Conservation (phyloP, 2,888 invertebrate genomes). For the Brachypterus glaber region DNA sequence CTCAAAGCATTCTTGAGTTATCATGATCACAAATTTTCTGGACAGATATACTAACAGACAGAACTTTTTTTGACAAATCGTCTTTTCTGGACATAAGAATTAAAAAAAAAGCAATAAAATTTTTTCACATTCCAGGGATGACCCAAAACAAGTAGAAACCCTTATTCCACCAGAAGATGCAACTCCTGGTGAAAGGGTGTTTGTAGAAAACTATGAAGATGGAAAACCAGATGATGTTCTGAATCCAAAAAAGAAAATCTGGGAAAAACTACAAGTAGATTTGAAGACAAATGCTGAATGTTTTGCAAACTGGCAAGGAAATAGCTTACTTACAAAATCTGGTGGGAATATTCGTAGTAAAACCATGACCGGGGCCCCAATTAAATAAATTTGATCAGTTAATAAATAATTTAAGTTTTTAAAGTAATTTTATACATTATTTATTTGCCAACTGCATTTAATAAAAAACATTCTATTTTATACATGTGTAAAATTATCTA, state of each 20-base stretch:
- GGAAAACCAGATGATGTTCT: constrained; percentile 75
- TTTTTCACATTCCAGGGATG: constrained; percentile 56
- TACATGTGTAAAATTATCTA: too few species aligned
- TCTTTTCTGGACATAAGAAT: too few species aligned
- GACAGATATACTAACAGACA: too few species aligned
- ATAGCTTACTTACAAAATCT: constrained; percentile 59
- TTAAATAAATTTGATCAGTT: constrained; percentile 53
- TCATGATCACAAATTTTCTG: too few species aligned
- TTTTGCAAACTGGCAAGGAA: constrained; percentile 79
- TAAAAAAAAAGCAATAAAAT: too few species aligned
- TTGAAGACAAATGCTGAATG: constrained; percentile 61
- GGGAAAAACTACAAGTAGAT: constrained; percentile 83
- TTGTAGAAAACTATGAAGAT: constrained; percentile 70
- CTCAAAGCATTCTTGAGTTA: too few species aligned
- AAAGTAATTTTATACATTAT: too few species aligned
- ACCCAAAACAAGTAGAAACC: constrained; percentile 77
- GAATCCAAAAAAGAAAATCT: constrained; percentile 93
- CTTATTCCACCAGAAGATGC: constrained; percentile 67
- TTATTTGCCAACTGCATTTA: too few species aligned
- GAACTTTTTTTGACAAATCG: too few species aligned
- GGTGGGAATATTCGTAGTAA: constrained; percentile 69
- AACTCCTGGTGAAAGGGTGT: constrained; percentile 73
- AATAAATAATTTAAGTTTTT: too few species aligned
- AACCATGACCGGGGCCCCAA: constrained; percentile 69
- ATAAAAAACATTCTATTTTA: too few species aligned